Percentiles rank a stretch among this genome's conserved stretches.
Conservation (phyloP, 1,140 invertebrate species). For the Orius insidiosus region DNA sequence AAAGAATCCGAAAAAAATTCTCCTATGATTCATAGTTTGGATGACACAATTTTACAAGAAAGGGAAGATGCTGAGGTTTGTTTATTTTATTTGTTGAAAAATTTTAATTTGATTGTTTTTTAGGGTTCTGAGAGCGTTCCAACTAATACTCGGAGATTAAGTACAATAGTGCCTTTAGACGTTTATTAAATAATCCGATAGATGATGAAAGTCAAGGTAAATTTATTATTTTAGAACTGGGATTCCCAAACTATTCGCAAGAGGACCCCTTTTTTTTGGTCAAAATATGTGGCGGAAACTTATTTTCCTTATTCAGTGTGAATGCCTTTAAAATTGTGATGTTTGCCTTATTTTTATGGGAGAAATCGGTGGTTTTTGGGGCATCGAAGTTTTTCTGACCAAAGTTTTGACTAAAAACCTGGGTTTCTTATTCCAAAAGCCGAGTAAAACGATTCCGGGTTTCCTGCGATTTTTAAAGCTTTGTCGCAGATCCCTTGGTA, state of each 20-base stretch:
- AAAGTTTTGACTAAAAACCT: too few species aligned
- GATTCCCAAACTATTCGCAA: too few species aligned
- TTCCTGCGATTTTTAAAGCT: background rate
- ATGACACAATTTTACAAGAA: slow-evolving; percentile 13
- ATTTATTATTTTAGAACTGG: slow-evolving; percentile 6
- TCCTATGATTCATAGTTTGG: too few species aligned
- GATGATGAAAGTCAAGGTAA: slow-evolving; percentile 16
- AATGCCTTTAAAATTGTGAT: background rate
- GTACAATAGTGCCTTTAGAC: slow-evolving; percentile 13
- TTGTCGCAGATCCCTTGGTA: background rate
- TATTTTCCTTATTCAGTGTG: slow-evolving; percentile 15
- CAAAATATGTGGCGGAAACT: too few species aligned
- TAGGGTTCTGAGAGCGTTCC: slow-evolving; percentile 43
- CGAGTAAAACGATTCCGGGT: too few species aligned
- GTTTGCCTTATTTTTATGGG: too few species aligned
- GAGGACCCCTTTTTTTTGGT: too few species aligned
- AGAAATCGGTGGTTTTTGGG: too few species aligned
- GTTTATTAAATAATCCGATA: slow-evolving; percentile 17
- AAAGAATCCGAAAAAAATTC: too few species aligned
- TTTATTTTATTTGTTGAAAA: background rate
- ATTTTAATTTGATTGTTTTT: slow-evolving; percentile 16
- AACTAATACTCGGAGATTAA: slow-evolving; percentile 4
- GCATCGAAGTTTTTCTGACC: too few species aligned
- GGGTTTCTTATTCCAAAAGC: too few species aligned
- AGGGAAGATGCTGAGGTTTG: slow-evolving; percentile 22